phyloP scores from a whole-genome alignment of 2,797 vertebrate genomes.

The Cynodonichthys magdalenae region DNA sequence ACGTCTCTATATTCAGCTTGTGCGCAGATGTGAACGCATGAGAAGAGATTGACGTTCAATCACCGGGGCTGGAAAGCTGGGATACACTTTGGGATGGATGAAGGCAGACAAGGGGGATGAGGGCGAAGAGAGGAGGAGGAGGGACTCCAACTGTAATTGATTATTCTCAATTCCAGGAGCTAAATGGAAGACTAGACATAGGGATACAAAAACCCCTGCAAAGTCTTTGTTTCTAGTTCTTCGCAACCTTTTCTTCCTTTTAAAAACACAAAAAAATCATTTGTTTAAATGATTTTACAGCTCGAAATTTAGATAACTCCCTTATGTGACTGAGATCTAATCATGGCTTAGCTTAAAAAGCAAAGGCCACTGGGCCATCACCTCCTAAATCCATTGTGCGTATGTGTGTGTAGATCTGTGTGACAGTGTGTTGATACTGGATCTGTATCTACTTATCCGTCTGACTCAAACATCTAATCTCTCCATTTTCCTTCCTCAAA shows the following conservation, averaged over 20 bases:
- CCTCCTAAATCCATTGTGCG: slow-evolving; percentile 30
- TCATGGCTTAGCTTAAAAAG: slow-evolving; percentile 22
- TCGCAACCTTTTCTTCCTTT: background rate
- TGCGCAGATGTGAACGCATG: slow-evolving; percentile 38
- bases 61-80: slow-evolving; percentile 42
- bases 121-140: slow-evolving; percentile 4
- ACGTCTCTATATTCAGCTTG: slow-evolving; percentile 45
- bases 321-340: slow-evolving; percentile 23
- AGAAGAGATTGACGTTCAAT: slow-evolving; percentile 61
- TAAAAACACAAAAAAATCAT: slow-evolving; percentile 1
- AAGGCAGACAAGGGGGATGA: slow-evolving; percentile 44
- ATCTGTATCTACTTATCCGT: slow-evolving; percentile 67
- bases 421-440: slow-evolving; percentile 54
- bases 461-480: slow-evolving; percentile 64
- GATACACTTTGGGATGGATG: slow-evolving; percentile 51
- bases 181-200: slow-evolving; percentile 53
- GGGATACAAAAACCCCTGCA: slow-evolving; percentile 21
- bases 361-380: slow-evolving; percentile 40
- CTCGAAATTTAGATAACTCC: background rate
- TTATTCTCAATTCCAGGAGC: slow-evolving; percentile 62
- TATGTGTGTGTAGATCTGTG: slow-evolving; percentile 47
- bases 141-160: slow-evolving; percentile 63
- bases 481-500: slow-evolving; percentile 37
- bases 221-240: slow-evolving; percentile 10
- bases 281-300: slow-evolving; percentile 16